Evolutionary conservation across 2,797 vertebrate genomes (phyloP).

Genomic region (Champsocephalus gunnari): DNA sequence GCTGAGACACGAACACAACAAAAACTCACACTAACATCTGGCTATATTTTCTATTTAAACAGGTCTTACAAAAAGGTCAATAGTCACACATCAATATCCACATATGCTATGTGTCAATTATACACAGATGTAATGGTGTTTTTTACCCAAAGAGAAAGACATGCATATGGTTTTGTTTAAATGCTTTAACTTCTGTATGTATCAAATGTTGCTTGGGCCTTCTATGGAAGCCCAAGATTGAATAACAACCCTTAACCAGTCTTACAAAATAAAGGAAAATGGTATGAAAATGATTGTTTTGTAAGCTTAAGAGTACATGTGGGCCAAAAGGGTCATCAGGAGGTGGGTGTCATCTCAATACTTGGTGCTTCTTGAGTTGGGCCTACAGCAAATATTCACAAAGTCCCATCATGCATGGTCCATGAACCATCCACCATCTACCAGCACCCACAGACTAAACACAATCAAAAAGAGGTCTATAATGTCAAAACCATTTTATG

Average conservation of each 20-base stretch:
- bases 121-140: neutral
- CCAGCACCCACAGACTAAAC: neutral
- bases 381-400: too few relatives aligned
- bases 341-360: neutral
- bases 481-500: neutral
- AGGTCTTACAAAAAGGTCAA: slow-evolving; percentile 23
- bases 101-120: neutral
- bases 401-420: too few relatives aligned
- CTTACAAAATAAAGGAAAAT: too few relatives aligned
- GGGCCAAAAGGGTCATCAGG: neutral
- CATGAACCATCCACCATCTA: neutral
- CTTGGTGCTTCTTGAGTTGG: neutral
- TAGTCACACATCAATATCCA: slow-evolving; percentile 1
- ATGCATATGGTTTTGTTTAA: neutral
- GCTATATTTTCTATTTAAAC: slow-evolving; percentile 17
- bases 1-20: slow-evolving; percentile 12
- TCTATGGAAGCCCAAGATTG: neutral
- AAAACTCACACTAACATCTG: slow-evolving; percentile 37
- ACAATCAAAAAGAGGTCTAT: too few relatives aligned
- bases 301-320: too few relatives aligned
- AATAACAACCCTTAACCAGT: too few relatives aligned
- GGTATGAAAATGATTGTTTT: too few relatives aligned
- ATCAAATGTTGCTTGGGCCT: neutral
- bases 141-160: neutral
- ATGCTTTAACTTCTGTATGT: neutral